Evolutionary conservation across 2,113 vertebrate species (phyloP).

Genomic region (Heterotilapia buettikoferi): DNA sequence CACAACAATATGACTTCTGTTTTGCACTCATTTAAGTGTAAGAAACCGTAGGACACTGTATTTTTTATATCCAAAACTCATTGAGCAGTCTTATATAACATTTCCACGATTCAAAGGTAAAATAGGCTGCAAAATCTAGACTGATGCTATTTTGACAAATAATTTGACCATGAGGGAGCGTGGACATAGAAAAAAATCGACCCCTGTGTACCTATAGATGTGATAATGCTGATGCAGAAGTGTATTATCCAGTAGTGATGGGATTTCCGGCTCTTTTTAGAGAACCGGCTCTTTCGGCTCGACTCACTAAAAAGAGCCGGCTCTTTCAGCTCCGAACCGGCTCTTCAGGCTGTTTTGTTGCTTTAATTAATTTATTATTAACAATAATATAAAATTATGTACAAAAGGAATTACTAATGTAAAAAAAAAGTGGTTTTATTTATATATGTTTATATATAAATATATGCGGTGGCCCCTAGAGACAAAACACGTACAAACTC

Average conservation of each 20-base stretch:
- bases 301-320: too few relatives aligned
- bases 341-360: too few relatives aligned
- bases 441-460: too few relatives aligned
- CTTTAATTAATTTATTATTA: too few relatives aligned
- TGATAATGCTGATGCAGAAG: neutral
- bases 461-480: too few relatives aligned
- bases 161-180: neutral
- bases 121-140: neutral
- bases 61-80: neutral
- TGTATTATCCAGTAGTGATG: fast-evolving
- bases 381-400: too few relatives aligned
- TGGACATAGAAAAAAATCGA: fast-evolving
- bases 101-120: neutral
- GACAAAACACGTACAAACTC: too few relatives aligned
- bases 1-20: neutral
- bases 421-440: too few relatives aligned
- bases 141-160: neutral
- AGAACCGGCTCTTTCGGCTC: too few relatives aligned
- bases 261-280: too few relatives aligned
- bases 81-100: neutral
- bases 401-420: too few relatives aligned
- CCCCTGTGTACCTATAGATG: neutral
- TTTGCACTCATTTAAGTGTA: neutral
- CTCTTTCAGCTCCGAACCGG: too few relatives aligned
- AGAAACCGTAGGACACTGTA: fast-evolving